phyloP scores from a whole-genome alignment of 2,113 vertebrate genomes.

The Butorides virescens region DNA sequence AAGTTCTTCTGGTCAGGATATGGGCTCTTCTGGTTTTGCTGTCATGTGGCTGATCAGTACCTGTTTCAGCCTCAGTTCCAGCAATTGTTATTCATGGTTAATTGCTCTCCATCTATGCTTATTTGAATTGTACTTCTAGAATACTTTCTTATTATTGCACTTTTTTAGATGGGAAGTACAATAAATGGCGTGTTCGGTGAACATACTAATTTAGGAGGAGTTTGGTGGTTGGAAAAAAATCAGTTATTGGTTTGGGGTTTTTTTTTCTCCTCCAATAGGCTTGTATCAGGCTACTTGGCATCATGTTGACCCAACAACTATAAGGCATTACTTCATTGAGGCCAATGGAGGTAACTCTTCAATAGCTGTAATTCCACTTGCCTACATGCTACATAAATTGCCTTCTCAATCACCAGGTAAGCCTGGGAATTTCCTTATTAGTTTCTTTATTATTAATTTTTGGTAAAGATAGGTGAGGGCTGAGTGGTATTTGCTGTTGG shows the following conservation, averaged over 20 bases:
- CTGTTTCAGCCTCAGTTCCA: not conserved
- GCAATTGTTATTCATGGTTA: not conserved
- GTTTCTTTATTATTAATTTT: not conserved
- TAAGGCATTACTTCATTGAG: constrained; percentile 85
- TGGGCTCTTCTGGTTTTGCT: not conserved
- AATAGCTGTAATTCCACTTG: constrained; percentile 77
- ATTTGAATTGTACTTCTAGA: not conserved
- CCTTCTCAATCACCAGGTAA: constrained; percentile 74
- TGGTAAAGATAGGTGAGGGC: not conserved
- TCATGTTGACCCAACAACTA: constrained; percentile 86
- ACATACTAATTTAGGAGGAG: not conserved
- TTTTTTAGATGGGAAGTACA: not conserved
- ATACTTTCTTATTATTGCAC: not conserved
- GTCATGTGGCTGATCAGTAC: not conserved
- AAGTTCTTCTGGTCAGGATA: not conserved
- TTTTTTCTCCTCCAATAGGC: constrained; percentile 65
- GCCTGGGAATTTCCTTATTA: not conserved
- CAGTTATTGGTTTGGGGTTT: not conserved
- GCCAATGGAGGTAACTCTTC: constrained; percentile 86
- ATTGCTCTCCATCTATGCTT: not conserved
- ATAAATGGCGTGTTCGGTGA: not conserved
- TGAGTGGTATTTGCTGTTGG: not conserved
- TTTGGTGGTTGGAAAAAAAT: not conserved
- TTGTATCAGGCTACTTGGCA: constrained; percentile 87
- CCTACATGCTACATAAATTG: constrained; percentile 80